Evolutionary conservation across 2,797 vertebrate genomes (phyloP).

Genomic region (Taenioides sp.): DNA sequence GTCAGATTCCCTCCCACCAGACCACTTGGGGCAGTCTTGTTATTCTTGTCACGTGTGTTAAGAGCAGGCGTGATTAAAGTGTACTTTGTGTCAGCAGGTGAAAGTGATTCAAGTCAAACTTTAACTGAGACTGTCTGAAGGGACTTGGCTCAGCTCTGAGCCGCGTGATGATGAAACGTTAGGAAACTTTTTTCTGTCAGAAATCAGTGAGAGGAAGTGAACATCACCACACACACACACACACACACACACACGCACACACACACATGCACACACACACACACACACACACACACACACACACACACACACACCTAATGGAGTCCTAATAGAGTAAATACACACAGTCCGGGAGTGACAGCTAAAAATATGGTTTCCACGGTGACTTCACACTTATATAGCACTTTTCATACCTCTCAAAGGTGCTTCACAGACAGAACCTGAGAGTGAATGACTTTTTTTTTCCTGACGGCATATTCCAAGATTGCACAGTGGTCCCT

Average conservation of each 20-base stretch:
- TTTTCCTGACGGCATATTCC: no score
- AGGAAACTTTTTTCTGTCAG: slow-evolving; percentile 15
- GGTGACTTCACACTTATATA: not conserved
- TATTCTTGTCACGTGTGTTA: slow-evolving; percentile 5
- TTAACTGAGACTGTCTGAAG: slow-evolving; percentile 6
- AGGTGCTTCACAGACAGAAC: not conserved
- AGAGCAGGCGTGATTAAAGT: slow-evolving; percentile 2
- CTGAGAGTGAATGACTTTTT: not conserved
- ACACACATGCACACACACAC: not conserved
- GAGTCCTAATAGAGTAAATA: not conserved
- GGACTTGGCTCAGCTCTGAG: slow-evolving; percentile 7
- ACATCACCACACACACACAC: not conserved
- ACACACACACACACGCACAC: not conserved
- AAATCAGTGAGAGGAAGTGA: not conserved
- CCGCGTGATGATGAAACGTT: slow-evolving; percentile 29
- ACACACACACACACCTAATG: not conserved
- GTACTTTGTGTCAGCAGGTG: slow-evolving; percentile 14
- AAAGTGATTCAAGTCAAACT: slow-evolving; percentile 11
- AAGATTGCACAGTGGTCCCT: no score
- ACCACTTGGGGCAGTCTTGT: not conserved
- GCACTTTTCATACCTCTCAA: not conserved
- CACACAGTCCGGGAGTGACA: not conserved
- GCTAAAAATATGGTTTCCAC: not conserved
- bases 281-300: not conserved
- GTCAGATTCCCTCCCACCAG: not conserved